Conservation (phyloP, 2,113 vertebrate genomes). For the Sceloporus tristichus region DNA sequence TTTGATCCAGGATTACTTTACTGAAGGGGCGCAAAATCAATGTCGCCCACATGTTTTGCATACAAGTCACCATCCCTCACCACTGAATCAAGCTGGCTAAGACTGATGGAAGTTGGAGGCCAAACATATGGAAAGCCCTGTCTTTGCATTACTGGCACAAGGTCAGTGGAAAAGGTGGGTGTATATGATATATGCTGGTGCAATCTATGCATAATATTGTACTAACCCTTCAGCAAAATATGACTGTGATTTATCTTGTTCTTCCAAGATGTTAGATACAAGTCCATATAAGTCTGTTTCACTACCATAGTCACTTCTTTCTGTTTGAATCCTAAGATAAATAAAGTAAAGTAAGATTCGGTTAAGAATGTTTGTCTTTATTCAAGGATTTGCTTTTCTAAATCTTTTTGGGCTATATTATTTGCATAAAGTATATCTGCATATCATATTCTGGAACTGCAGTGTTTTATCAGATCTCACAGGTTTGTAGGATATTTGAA, state of each 20-base stretch:
- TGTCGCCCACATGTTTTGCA: background rate
- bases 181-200: background rate
- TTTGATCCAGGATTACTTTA: conserved; percentile 38
- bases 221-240: conserved; percentile 88
- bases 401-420: background rate
- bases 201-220: conserved; percentile 35
- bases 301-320: conserved; percentile 85
- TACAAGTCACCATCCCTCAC: background rate
- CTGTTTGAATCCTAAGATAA: conserved; percentile 79
- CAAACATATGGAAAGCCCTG: background rate
- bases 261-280: conserved; percentile 93
- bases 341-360: conserved; percentile 20
- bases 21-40: background rate
- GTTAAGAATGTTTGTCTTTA: background rate
- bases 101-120: background rate
- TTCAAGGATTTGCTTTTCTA: background rate
- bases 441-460: background rate
- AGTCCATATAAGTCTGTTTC: conserved; percentile 91
- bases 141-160: background rate
- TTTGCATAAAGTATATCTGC: background rate
- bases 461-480: background rate
- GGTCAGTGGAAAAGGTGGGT: background rate
- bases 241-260: conserved; percentile 83
- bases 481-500: background rate
- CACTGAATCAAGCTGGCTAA: background rate